These are phyloP conservation scores for Epizoanthus stellaris DNA, from an alignment of 92 coral and sea anemone genomes.

Conservation along the genomic window DNA sequence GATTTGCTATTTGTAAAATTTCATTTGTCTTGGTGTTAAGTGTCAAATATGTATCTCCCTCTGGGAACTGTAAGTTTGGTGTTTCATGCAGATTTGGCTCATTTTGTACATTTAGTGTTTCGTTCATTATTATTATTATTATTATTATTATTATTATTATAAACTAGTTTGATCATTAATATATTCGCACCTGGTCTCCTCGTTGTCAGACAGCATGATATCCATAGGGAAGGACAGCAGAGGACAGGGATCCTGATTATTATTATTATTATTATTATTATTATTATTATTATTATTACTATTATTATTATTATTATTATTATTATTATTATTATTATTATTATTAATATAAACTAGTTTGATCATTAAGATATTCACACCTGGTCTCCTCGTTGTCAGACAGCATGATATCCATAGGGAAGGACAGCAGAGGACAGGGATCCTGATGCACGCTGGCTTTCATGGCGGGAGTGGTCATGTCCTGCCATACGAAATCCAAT, in stretches of 20 bases:
- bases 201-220: conserved; percentile 73
- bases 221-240: conserved; percentile 84
- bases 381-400: conserved; percentile 75
- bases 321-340: no score
- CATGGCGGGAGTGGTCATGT: conserved; percentile 89
- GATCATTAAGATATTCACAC: background rate
- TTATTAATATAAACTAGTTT: no score
- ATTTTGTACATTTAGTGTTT: background rate
- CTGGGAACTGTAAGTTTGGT: background rate
- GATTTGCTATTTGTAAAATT: background rate
- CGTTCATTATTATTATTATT: no score
- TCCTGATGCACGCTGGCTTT: conserved; percentile 80
- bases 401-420: conserved; percentile 82
- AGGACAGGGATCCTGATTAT: conserved; percentile 72
- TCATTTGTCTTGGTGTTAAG: background rate
- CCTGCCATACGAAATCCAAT: conserved; percentile 83
- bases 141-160: no score
- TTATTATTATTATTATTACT: no score
- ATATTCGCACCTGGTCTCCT: conserved; percentile 56
- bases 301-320: no score
- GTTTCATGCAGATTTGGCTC: background rate
- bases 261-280: no score
- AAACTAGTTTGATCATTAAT: no score
- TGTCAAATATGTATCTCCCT: background rate
- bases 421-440: conserved; percentile 71